A percentile compares a stretch with the other conserved stretches of the same genome.
These are phyloP conservation scores for Rattus norvegicus DNA, from an alignment of 2,113 vertebrate species.

Conservation along the genomic window DNA sequence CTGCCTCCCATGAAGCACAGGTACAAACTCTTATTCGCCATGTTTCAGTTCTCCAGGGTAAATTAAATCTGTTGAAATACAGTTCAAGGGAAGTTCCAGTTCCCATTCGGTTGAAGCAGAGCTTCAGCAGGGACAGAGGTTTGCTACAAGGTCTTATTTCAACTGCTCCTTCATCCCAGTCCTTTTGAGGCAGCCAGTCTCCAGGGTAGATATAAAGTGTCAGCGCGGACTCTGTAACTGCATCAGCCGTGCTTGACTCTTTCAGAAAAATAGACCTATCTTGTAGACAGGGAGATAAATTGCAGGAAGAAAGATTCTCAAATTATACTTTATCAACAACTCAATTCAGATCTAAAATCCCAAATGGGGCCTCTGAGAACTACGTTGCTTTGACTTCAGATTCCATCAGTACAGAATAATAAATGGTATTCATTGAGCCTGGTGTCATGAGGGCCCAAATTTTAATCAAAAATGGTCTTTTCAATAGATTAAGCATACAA, in stretches of 20 bases:
- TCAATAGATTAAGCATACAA: conserved; percentile 1
- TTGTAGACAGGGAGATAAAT: neutral
- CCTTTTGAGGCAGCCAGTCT: rapidly evolving
- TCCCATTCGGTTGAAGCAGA: rapidly evolving
- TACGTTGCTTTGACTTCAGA: conserved; percentile 76
- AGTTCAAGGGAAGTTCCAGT: neutral
- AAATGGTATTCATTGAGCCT: conserved; percentile 75
- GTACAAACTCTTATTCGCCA: neutral
- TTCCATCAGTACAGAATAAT: conserved; percentile 75
- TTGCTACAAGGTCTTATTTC: rapidly evolving
- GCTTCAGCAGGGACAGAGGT: neutral
- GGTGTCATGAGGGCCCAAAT: conserved; percentile 69
- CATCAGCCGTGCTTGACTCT: neutral
- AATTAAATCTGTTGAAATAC: neutral
- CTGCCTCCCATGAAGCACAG: neutral
- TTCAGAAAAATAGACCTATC: neutral
- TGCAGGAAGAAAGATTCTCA: neutral
- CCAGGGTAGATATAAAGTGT: rapidly evolving
- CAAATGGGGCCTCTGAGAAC: conserved; percentile 77
- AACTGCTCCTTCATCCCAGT: neutral
- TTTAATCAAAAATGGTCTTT: conserved; percentile 71
- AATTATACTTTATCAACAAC: conserved; percentile 76
- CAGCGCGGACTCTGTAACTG: neutral
- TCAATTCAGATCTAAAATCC: conserved; percentile 74
- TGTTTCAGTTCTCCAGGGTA: neutral